phyloP scores from a whole-genome alignment of 2,888 invertebrate species.

The Nomada fucata region DNA sequence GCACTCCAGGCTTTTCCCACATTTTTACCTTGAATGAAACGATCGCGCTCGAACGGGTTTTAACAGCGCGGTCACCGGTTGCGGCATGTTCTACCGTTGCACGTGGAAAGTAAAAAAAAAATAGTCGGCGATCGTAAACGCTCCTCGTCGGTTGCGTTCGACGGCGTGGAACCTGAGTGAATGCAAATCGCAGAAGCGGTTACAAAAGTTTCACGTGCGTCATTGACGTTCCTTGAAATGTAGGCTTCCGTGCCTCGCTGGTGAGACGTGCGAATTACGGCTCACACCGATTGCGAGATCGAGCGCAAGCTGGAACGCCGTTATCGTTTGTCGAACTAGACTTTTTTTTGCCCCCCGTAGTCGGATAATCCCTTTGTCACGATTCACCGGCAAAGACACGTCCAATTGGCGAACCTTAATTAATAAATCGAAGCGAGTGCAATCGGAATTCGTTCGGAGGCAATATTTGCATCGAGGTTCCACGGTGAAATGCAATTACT shows the following conservation, averaged over 20 bases:
- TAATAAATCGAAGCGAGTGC: no score
- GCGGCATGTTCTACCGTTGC: slow-evolving; percentile 7
- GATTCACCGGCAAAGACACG: no score
- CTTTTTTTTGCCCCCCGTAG: not conserved
- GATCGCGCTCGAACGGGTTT: not conserved
- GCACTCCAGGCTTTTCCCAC: not conserved
- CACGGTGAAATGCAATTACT: no score
- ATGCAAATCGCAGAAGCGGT: slow-evolving; percentile 51
- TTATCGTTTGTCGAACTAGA: not conserved
- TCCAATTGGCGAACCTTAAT: no score
- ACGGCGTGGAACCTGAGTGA: slow-evolving; percentile 52
- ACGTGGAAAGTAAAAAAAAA: not conserved
- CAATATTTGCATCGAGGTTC: no score
- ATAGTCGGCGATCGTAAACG: slow-evolving; percentile 30
- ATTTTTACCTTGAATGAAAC: not conserved
- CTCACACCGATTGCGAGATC: not conserved
- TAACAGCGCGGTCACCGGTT: not conserved
- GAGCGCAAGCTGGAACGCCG: not conserved
- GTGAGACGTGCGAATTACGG: not conserved
- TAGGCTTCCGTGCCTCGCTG: not conserved
- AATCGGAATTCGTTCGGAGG: not conserved
- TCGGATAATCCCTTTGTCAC: not conserved
- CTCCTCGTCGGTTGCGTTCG: slow-evolving; percentile 23
- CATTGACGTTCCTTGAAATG: slow-evolving; percentile 39
- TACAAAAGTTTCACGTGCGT: slow-evolving; percentile 60